A percentile compares a stretch with the other conserved stretches of the same genome.
Conservation (phyloP, 2,888 invertebrate species). For the Litoditis marina region DNA sequence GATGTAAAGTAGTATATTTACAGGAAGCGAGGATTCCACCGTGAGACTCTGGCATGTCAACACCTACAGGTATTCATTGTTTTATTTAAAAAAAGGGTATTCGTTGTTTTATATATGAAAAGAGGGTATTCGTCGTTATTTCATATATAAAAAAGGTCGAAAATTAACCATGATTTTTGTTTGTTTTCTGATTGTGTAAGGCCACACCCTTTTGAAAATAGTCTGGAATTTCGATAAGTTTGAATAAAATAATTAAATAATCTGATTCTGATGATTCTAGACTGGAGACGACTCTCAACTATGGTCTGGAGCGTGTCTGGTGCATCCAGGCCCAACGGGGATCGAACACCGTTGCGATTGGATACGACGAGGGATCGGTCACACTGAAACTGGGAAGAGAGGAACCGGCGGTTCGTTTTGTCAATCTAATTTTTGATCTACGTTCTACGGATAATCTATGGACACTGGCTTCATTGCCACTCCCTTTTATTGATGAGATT, state of each 20-base stretch:
- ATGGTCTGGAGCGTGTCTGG: constrained; percentile 97
- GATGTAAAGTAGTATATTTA: not conserved
- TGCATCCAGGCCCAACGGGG: constrained; percentile 70
- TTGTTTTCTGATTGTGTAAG: no score
- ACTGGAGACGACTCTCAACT: constrained; percentile 90
- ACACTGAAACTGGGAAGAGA: constrained; percentile 91
- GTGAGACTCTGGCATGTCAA: constrained; percentile 98
- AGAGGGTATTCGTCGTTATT: no score
- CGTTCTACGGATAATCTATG: no score
- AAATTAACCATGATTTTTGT: no score
- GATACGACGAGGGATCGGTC: constrained; percentile 95
- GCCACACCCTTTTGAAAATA: not conserved
- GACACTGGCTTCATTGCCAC: no score
- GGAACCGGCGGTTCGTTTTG: constrained; percentile 77
- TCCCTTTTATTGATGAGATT: no score
- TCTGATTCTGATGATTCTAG: no score
- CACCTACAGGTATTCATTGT: constrained; percentile 72
- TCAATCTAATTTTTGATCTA: no score
- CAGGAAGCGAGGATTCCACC: constrained; percentile 72
- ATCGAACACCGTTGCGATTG: constrained; percentile 74
- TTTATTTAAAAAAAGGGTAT: no score
- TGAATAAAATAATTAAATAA: constrained; percentile 14
- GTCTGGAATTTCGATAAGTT: not conserved
- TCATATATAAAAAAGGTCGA: no score
- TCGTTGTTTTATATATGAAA: no score